Percentiles rank a stretch among this genome's conserved stretches.
phyloP scores from a whole-genome alignment of 2,113 vertebrate species.

The Cyanoramphus novaezelandiae region DNA sequence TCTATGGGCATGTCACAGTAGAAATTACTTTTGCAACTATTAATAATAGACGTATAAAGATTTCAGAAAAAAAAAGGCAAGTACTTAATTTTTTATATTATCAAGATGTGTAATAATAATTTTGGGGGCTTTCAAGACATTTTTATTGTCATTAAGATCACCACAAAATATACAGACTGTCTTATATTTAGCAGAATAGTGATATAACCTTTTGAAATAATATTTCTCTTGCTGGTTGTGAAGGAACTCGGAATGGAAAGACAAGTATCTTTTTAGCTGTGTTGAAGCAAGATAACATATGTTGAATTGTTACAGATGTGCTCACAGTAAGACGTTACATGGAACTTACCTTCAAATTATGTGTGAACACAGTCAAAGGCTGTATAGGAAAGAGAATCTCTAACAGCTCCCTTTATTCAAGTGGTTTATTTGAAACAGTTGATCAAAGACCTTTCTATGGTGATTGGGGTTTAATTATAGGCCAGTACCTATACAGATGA shows the following conservation, averaged over 20 bases:
- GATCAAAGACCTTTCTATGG: background rate
- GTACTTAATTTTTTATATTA: background rate
- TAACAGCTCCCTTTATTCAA: background rate
- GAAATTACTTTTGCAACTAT: background rate
- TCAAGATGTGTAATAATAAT: background rate
- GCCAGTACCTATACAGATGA: background rate
- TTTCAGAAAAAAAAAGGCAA: background rate
- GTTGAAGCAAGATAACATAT: background rate
- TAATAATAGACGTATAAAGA: background rate
- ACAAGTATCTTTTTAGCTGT: background rate
- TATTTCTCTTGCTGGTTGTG: background rate
- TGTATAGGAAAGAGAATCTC: background rate
- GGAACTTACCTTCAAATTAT: rapidly evolving
- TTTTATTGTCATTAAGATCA: background rate
- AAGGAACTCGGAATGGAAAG: background rate
- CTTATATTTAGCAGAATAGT: background rate
- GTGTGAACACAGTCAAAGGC: background rate
- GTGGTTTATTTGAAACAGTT: background rate
- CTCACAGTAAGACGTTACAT: background rate
- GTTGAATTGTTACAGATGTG: background rate
- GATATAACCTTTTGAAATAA: background rate
- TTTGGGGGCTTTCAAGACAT: background rate
- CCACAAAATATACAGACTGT: background rate
- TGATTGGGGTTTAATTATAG: background rate
- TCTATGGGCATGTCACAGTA: background rate